Conservation (phyloP, 2,113 vertebrate species). For the Ammodramus savannarum region DNA sequence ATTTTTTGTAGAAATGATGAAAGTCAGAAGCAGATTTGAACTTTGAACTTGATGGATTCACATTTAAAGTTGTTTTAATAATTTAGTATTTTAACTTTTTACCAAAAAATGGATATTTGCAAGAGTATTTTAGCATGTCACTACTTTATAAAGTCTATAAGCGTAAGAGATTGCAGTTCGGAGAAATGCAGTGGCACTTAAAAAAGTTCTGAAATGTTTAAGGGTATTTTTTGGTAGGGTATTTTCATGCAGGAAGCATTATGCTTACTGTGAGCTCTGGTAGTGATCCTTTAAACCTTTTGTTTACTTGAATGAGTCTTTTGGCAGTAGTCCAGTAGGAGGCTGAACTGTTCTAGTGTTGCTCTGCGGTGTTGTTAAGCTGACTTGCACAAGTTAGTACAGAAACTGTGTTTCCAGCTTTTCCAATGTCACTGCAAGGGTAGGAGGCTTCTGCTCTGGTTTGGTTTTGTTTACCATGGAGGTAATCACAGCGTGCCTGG, state of each 20-base stretch:
- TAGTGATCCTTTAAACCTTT: slow-evolving; percentile 38
- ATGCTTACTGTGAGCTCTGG: neutral
- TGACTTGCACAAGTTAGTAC: neutral
- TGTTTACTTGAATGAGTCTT: slow-evolving; percentile 3
- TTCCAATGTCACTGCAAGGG: neutral
- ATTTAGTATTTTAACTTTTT: neutral
- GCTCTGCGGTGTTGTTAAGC: neutral
- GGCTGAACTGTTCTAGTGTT: neutral
- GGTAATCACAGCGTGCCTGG: neutral
- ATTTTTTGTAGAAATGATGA: neutral
- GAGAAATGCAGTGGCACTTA: neutral
- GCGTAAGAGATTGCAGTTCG: neutral
- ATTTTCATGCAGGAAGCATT: neutral
- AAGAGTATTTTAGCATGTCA: neutral
- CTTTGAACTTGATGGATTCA: neutral
- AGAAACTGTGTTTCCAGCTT: neutral
- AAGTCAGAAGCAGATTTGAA: neutral
- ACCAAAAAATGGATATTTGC: neutral
- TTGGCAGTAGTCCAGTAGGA: neutral
- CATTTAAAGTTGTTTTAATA: neutral
- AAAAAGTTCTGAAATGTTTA: neutral
- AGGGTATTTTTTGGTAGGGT: neutral
- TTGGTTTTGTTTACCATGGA: neutral
- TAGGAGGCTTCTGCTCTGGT: neutral
- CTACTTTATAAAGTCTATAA: neutral